These are phyloP conservation scores for Arenaria interpres DNA, from an alignment of 2,113 vertebrate genomes.

Conservation along the genomic window DNA sequence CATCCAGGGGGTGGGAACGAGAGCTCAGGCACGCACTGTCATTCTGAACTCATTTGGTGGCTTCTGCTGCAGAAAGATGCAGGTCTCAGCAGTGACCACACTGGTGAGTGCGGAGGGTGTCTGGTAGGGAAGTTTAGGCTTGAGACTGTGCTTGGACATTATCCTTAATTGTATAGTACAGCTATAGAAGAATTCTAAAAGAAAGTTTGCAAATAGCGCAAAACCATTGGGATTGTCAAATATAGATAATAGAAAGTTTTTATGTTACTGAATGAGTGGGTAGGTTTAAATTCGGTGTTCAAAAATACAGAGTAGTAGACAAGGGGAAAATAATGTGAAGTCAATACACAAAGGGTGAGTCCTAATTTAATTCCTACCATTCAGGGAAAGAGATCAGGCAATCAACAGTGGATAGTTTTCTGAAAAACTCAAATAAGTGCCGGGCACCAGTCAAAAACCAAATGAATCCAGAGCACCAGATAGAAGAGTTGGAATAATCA, in stretches of 20 bases:
- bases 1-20: background rate
- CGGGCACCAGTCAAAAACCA: background rate
- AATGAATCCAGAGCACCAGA: background rate
- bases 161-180: background rate
- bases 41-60: background rate
- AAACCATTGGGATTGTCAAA: background rate
- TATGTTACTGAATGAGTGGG: background rate
- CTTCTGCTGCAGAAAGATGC: background rate
- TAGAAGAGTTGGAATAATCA: background rate
- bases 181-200: background rate
- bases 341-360: background rate
- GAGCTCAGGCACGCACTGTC: background rate
- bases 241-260: background rate
- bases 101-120: background rate
- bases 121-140: background rate
- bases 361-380: conserved; percentile 16
- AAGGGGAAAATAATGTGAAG: background rate
- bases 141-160: background rate
- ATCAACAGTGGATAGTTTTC: background rate
- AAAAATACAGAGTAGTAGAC: background rate
- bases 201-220: background rate
- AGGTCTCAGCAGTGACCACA: background rate
- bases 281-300: background rate
- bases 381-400: background rate
- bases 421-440: background rate